phyloP scores from a whole-genome alignment of 2,797 vertebrate genomes.

The Sarcophilus harrisii region DNA sequence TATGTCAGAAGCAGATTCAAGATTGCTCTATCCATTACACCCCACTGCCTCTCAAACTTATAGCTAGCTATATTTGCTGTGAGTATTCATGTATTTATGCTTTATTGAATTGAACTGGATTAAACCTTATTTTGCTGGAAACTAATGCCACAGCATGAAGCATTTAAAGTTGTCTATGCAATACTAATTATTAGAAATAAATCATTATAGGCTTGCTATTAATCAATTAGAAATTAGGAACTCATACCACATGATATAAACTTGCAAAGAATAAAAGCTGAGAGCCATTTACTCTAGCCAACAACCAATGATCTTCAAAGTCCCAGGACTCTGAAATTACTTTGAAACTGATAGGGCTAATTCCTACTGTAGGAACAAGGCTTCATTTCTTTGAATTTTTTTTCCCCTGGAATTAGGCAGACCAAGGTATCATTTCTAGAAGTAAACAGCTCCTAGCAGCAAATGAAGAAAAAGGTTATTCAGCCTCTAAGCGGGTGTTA shows the following conservation, averaged over 20 bases:
- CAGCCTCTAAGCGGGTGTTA: conserved; percentile 1
- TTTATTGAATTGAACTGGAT: background rate
- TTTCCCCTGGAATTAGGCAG: conserved; percentile 32
- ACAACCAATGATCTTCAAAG: conserved; percentile 39
- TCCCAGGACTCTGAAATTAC: conserved; percentile 37
- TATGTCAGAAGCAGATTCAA: background rate
- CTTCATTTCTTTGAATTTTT: conserved; percentile 57
- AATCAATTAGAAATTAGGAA: conserved; percentile 6
- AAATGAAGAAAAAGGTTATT: conserved; percentile 46
- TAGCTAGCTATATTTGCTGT: background rate
- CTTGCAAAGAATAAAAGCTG: background rate
- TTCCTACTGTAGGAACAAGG: background rate
- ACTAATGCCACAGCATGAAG: background rate
- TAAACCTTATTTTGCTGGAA: background rate
- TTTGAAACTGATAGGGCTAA: background rate
- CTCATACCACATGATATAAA: conserved; percentile 26
- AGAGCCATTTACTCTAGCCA: background rate
- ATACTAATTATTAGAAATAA: conserved; percentile 30
- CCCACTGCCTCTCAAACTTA: background rate
- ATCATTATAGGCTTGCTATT: conserved; percentile 6
- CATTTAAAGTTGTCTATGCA: background rate
- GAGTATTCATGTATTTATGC: background rate
- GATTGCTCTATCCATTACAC: background rate
- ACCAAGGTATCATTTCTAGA: conserved; percentile 31
- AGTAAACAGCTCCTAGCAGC: conserved; percentile 51